Percentiles rank a stretch among this genome's conserved stretches.
phyloP scores from a whole-genome alignment of 2,113 vertebrate genomes.

The Lanius ludovicianus region DNA sequence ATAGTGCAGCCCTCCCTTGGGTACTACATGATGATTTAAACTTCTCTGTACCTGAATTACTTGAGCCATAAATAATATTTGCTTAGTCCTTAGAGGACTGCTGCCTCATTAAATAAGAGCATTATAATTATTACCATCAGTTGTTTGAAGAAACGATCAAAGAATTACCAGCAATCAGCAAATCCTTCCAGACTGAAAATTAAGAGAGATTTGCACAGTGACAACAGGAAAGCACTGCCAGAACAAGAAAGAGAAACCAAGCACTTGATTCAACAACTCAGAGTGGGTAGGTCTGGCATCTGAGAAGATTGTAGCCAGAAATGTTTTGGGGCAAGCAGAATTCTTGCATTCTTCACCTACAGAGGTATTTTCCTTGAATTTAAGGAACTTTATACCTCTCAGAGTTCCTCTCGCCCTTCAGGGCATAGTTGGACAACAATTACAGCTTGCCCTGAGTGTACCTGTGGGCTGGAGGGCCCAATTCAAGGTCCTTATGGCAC shows the following conservation, averaged over 20 bases:
- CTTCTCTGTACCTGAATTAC: constrained; percentile 30
- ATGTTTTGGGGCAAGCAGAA: neutral
- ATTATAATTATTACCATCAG: neutral
- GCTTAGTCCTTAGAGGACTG: neutral
- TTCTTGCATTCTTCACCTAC: neutral
- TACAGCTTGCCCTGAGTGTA: neutral
- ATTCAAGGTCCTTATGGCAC: neutral
- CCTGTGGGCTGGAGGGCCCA: neutral
- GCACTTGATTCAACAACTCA: neutral
- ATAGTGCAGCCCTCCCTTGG: neutral
- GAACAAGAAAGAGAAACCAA: neutral
- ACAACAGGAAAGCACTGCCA: neutral
- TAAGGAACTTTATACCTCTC: neutral
- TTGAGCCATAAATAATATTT: constrained; percentile 48
- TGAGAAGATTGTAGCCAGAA: neutral
- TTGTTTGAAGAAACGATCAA: constrained; percentile 40
- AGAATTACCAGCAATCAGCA: constrained; percentile 25
- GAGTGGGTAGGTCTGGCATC: neutral
- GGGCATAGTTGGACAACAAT: neutral
- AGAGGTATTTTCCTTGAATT: neutral
- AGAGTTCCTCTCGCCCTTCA: neutral
- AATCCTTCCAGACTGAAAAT: neutral
- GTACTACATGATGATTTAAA: constrained; percentile 2
- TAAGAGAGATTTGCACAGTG: neutral
- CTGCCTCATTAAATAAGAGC: constrained; percentile 21